A percentile compares a stretch with the other conserved stretches of the same genome.
Evolutionary conservation across 2,888 invertebrate genomes (phyloP).

Genomic region (Yponomeuta evonymella): DNA sequence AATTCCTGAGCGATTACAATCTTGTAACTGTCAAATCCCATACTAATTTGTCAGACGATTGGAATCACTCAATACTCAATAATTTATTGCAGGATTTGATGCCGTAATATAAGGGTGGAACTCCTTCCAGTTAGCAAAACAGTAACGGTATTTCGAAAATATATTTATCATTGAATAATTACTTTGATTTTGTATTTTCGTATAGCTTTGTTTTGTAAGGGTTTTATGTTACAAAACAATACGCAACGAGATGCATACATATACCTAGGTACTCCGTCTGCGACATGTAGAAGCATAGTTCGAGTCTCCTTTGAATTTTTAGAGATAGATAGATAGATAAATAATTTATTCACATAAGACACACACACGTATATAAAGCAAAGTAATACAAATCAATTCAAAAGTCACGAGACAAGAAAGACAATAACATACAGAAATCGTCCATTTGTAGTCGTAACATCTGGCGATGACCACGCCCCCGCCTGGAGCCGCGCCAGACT

Average conservation of each 20-base stretch:
- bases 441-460: conserved; percentile 14
- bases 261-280: background rate
- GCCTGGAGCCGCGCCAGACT: background rate
- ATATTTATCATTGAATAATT: background rate
- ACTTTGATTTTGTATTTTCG: background rate
- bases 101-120: too few species aligned
- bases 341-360: too few species aligned
- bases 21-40: too few species aligned
- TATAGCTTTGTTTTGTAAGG: background rate
- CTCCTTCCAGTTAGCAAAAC: too few species aligned
- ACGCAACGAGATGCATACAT: background rate
- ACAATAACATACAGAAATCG: background rate
- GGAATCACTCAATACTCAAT: too few species aligned
- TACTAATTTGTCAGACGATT: too few species aligned
- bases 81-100: too few species aligned
- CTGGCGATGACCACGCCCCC: background rate
- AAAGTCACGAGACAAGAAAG: too few species aligned
- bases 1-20: too few species aligned
- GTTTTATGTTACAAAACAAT: background rate
- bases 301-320: conserved; percentile 11
- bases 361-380: too few species aligned
- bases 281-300: background rate
- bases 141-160: too few species aligned
- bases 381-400: too few species aligned
- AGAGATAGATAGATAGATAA: background rate